These are phyloP conservation scores for Climacteris rufus DNA, from an alignment of 2,113 vertebrate genomes.

Conservation along the genomic window DNA sequence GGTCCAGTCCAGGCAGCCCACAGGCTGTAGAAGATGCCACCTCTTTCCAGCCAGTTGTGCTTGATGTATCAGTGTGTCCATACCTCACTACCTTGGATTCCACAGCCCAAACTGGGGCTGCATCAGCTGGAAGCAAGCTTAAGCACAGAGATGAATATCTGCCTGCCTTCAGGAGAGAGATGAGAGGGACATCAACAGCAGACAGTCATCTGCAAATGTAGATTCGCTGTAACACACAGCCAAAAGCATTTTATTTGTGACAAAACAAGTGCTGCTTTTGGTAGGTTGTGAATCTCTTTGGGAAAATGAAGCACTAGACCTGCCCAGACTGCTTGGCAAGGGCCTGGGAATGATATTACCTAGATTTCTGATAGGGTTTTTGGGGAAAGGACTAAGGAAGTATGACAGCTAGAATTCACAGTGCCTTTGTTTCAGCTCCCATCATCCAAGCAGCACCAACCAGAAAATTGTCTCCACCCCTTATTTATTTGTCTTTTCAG, in stretches of 20 bases:
- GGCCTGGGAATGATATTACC: neutral
- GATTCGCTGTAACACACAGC: neutral
- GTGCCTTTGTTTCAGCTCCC: neutral
- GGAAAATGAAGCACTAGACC: neutral
- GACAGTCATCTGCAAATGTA: neutral
- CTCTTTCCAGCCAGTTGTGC: neutral
- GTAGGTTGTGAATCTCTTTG: neutral
- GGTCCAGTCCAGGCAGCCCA: neutral
- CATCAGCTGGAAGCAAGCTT: neutral
- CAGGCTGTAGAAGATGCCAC: neutral
- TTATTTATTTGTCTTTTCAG: neutral
- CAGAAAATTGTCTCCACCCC: neutral
- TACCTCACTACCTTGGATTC: neutral
- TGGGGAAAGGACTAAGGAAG: neutral
- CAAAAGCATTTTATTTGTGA: neutral
- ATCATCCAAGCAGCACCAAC: neutral
- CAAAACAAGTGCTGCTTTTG: neutral
- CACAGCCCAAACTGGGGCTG: accelerated
- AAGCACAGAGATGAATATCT: neutral
- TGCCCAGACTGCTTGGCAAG: neutral
- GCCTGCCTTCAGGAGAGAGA: neutral
- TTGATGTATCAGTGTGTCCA: neutral
- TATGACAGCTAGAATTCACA: neutral
- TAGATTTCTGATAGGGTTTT: neutral
- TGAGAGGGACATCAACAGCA: neutral